phyloP scores from a whole-genome alignment of 2,888 invertebrate species.

The Ectemnius cavifrons region DNA sequence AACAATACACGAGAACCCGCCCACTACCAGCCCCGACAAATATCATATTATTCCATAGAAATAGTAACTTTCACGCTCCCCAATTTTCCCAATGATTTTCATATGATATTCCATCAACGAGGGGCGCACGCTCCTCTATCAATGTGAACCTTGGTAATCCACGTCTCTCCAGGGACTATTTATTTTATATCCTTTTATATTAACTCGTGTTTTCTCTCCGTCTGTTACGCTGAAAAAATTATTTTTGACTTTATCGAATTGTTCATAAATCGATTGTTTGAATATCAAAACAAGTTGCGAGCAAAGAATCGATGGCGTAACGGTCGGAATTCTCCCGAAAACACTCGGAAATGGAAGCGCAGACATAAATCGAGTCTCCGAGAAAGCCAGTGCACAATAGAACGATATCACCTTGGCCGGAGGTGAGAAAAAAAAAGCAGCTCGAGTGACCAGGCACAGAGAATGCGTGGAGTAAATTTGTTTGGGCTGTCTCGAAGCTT shows the following conservation, averaged over 20 bases:
- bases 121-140: slow-evolving; percentile 27
- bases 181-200: slow-evolving; percentile 12
- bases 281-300: too few species aligned
- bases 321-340: not conserved
- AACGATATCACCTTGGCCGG: slow-evolving; percentile 4
- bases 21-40: too few species aligned
- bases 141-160: slow-evolving; percentile 18
- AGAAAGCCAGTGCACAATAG: not conserved
- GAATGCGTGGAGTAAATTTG: slow-evolving; percentile 54
- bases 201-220: slow-evolving; percentile 16
- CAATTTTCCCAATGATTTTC: slow-evolving; percentile 50
- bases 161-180: slow-evolving; percentile 28
- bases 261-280: too few species aligned
- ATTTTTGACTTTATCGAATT: too few species aligned
- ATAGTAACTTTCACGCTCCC: slow-evolving; percentile 60
- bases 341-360: not conserved
- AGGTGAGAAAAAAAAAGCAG: slow-evolving; percentile 19
- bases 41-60: slow-evolving; percentile 40
- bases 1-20: too few species aligned
- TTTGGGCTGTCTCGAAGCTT: slow-evolving; percentile 54
- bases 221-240: too few species aligned
- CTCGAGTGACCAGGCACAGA: slow-evolving; percentile 39
- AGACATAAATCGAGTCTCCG: not conserved
- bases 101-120: slow-evolving; percentile 25
- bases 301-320: too few species aligned